Base-by-base conservation (phyloP, 2,113 vertebrate genomes). In the Donacobius atricapilla region DNA sequence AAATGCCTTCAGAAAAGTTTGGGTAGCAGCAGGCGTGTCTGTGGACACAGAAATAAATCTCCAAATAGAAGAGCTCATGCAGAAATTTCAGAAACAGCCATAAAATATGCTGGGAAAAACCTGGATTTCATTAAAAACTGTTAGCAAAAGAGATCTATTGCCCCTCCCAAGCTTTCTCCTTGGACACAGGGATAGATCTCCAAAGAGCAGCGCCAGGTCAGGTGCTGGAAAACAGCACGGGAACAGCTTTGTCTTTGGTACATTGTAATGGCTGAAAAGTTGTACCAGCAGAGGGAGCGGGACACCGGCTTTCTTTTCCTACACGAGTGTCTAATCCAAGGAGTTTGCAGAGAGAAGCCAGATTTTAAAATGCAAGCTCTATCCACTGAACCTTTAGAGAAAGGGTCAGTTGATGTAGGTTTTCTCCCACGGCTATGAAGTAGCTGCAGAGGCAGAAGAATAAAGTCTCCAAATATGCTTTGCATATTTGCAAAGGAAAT, bases 281-380 rank as follows among this genome's bases (percentile, higher is more conserved):
- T 82, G 63, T 31, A 66, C 96, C 97, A 97, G 90, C 89, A 97
- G 97, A 87, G 94, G 96, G 96, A 97, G 97, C 1, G 96, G 96
- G 88, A 96, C 78, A 72, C 93, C 93, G 82, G 89, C 58, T 83
- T 93, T 96, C 83, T 75, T 64, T 48, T 16, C 30, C 63, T 39
- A 5, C 14, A 0, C 8, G 6, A 7, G 10, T 13, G 15, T 23
- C n/a, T 45, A 22, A 83, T 27, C 27, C 40, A 57, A 81, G 37
- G 61, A 44, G 10, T 33, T 79, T 65, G n/a, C 65, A 72, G 89
- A 70, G 78, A 44, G 39, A 94, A 93, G 63, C 5, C 37, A 69
- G 65, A 35, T 6, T 23, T 42, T 37, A 33, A 89, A 89, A 48
- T 2, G 1, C 57, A 35, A 6, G 6, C 6, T 54, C 85, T 9